These are phyloP conservation scores for Erpornis zantholeuca DNA, from an alignment of 2,113 vertebrate species.

Conservation along the genomic window DNA sequence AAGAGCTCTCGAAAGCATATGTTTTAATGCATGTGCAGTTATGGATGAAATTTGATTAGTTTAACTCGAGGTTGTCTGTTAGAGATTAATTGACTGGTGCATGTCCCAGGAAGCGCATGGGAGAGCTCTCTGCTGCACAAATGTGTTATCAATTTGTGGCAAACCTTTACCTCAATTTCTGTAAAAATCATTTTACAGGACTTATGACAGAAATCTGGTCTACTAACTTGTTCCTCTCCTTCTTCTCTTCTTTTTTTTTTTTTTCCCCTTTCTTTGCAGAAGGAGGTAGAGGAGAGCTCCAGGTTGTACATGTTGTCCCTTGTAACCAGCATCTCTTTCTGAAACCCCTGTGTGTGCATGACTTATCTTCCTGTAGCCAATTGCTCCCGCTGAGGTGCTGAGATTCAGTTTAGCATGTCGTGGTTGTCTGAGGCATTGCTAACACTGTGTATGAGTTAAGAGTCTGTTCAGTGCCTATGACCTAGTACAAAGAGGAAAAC, in stretches of 20 bases:
- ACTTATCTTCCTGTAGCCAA: not conserved
- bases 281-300: slow-evolving; percentile 82
- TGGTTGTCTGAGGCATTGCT: slow-evolving; percentile 32
- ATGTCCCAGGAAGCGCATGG: not conserved
- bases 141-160: not conserved
- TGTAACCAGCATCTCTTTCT: slow-evolving; percentile 36
- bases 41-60: not conserved
- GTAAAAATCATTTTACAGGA: not conserved
- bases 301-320: slow-evolving; percentile 81
- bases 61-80: not conserved
- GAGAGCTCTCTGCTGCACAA: not conserved
- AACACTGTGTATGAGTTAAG: not conserved
- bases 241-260: slow-evolving; percentile 45
- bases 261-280: slow-evolving; percentile 82
- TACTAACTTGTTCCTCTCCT: slow-evolving; percentile 68
- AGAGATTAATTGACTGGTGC: not conserved
- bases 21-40: not conserved
- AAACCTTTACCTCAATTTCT: not conserved
- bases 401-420: slow-evolving; percentile 34
- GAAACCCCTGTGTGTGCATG: slow-evolving; percentile 39
- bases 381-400: not conserved
- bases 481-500: not conserved
- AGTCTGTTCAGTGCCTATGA: slow-evolving; percentile 59
- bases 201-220: not conserved
- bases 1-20: not conserved